These are phyloP conservation scores for Cataglyphis hispanica DNA, from an alignment of 1,140 invertebrate species.

Conservation along the genomic window DNA sequence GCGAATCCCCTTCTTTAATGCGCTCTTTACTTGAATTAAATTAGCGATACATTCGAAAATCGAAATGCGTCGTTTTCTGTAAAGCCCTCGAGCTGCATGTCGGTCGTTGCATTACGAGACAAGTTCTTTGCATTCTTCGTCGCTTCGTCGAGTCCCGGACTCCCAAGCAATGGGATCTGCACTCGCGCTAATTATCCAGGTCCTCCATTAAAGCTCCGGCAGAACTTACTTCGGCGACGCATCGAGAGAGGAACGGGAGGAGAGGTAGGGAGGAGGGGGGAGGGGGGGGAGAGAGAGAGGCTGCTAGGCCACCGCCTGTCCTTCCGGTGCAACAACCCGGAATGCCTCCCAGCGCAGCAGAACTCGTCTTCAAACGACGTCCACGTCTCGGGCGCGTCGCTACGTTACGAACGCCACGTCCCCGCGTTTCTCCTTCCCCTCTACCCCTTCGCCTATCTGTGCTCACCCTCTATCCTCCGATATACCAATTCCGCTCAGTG, in stretches of 20 bases:
- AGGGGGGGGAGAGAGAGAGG: not conserved
- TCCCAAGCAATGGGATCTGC: conserved; percentile 39
- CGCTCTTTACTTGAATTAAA: conserved; percentile 1
- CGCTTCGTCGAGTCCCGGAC: conserved; percentile 25
- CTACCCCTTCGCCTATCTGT: conserved; percentile 5
- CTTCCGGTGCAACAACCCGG: conserved; percentile 70
- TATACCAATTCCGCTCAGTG: conserved; percentile 71
- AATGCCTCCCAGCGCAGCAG: conserved; percentile 61
- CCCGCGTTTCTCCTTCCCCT: conserved; percentile 14
- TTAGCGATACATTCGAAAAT: conserved; percentile 1
- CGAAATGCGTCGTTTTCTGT: not conserved
- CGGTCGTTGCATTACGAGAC: conserved; percentile 31
- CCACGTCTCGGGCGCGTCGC: conserved; percentile 62
- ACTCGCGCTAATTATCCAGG: conserved; percentile 69
- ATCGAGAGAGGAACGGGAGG: conserved; percentile 16
- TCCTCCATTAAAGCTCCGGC: conserved; percentile 53
- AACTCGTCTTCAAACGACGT: conserved; percentile 64
- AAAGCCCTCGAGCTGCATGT: conserved; percentile 9
- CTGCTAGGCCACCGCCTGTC: conserved; percentile 57
- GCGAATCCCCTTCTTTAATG: not conserved
- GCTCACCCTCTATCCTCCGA: conserved; percentile 64
- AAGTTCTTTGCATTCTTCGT: conserved; percentile 55
- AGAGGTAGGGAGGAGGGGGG: not conserved
- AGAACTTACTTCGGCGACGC: conserved; percentile 56
- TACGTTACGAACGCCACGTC: conserved; percentile 57